A percentile compares a stretch with the other conserved stretches of the same genome.
Evolutionary conservation across 2,888 invertebrate genomes (phyloP).

Genomic region (Tachina grossa): DNA sequence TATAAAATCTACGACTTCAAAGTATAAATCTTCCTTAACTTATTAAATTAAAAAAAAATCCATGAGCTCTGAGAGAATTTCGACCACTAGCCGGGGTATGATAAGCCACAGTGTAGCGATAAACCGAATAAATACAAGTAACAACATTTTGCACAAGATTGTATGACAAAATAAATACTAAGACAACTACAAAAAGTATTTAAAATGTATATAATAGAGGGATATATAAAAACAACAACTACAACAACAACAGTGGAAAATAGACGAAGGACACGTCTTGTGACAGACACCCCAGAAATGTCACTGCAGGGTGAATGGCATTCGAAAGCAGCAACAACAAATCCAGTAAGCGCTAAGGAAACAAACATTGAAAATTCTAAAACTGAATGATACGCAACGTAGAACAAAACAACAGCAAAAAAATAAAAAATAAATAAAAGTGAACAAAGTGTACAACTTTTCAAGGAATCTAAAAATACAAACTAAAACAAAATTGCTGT

Average conservation of each 20-base stretch:
- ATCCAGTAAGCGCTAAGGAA: conserved; percentile 33
- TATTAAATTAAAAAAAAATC: not conserved
- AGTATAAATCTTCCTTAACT: not conserved
- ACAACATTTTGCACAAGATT: conserved; percentile 59
- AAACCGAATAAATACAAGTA: conserved; percentile 55
- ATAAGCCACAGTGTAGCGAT: conserved; percentile 16
- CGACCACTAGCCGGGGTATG: not conserved
- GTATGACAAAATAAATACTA: conserved; percentile 54
- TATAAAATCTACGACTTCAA: no score
- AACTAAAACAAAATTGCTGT: conserved; percentile 40
- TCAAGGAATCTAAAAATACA: conserved; percentile 38
- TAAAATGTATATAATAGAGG: conserved; percentile 62
- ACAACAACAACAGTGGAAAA: conserved; percentile 24
- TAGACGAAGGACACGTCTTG: conserved; percentile 81
- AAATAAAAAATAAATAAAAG: conserved; percentile 20
- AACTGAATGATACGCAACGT: conserved; percentile 68
- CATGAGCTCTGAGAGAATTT: not conserved
- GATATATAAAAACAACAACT: conserved; percentile 54
- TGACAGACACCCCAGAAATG: conserved; percentile 80
- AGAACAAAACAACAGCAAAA: conserved; percentile 62
- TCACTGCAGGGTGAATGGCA: conserved; percentile 80
- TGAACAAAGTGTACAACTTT: conserved; percentile 52
- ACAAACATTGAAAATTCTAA: conserved; percentile 62
- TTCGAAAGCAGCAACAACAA: conserved; percentile 73
- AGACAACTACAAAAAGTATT: conserved; percentile 62